Conservation (phyloP, 2,888 invertebrate genomes). For the Ethmia dodecea region DNA sequence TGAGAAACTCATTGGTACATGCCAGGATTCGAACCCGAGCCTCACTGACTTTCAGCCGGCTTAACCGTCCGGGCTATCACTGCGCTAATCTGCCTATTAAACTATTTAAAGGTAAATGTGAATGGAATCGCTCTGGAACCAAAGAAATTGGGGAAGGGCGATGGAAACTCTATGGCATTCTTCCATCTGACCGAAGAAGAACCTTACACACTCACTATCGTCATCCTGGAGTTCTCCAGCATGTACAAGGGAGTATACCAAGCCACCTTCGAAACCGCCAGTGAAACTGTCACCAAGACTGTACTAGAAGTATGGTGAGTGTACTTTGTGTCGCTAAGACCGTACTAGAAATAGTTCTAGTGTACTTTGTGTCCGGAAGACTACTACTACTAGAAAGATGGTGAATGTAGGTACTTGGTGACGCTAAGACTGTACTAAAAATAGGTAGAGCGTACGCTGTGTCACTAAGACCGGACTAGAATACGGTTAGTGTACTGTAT, state of each 20-base stretch:
- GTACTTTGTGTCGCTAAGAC: too few relatives aligned
- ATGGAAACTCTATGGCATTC: constrained; percentile 25
- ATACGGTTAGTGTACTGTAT: too few relatives aligned
- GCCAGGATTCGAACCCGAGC: not conserved
- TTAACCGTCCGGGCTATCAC: not conserved
- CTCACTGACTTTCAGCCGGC: not conserved
- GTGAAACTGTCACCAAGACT: constrained; percentile 3
- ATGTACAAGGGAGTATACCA: constrained; percentile 6
- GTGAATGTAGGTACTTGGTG: too few relatives aligned
- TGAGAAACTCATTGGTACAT: not conserved
- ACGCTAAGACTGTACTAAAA: too few relatives aligned
- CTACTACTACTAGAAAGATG: too few relatives aligned
- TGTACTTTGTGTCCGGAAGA: too few relatives aligned
- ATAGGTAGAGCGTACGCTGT: too few relatives aligned
- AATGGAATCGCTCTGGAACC: constrained; percentile 39
- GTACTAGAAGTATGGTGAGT: constrained; percentile 6
- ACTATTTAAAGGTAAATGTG: constrained; percentile 29
- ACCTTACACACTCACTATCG: not conserved
- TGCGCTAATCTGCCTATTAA: not conserved
- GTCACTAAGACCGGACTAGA: too few relatives aligned
- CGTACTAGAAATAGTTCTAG: too few relatives aligned
- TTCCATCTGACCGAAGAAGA: constrained; percentile 32
- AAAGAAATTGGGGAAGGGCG: constrained; percentile 20
- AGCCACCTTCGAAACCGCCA: not conserved
- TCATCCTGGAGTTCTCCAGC: constrained; percentile 1